Percentiles rank a stretch among this genome's conserved stretches.
Evolutionary conservation across 2,888 invertebrate genomes (phyloP).

Genomic region (Scelioninae gen. 1): DNA sequence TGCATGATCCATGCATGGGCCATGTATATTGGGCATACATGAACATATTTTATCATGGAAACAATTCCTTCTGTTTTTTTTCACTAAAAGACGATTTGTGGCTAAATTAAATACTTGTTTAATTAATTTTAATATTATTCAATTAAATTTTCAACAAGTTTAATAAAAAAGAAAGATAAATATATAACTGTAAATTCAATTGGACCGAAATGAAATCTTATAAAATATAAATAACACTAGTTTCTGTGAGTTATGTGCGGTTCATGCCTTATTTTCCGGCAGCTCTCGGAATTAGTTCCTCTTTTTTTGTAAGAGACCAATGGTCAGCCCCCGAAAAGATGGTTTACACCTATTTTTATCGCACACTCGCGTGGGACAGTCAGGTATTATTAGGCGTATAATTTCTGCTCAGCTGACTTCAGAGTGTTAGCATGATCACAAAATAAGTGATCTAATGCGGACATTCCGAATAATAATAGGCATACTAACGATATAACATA

Average conservation of each 20-base stretch:
- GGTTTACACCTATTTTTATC: no score
- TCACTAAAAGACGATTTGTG: background rate
- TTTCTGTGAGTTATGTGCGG: background rate
- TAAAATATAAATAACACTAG: background rate
- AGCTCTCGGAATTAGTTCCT: constrained; percentile 7
- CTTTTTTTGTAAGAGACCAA: no score
- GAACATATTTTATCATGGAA: no score
- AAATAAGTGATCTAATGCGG: constrained; percentile 21
- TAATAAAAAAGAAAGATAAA: background rate
- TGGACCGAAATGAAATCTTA: no score
- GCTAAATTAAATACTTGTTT: background rate
- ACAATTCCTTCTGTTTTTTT: background rate
- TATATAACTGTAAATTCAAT: background rate
- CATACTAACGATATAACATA: constrained; percentile 20
- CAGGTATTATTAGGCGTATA: constrained; percentile 31
- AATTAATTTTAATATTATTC: background rate
- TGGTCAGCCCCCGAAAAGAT: no score
- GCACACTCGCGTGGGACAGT: constrained; percentile 8
- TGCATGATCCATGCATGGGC: no score
- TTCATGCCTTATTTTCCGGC: background rate
- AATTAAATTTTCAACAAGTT: background rate
- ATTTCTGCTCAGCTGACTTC: constrained; percentile 19
- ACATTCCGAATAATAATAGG: constrained; percentile 31
- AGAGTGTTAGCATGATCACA: constrained; percentile 17
- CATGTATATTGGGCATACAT: no score